Evolutionary conservation across 1,140 invertebrate species (phyloP).

Genomic region (Hydropsyche tenuis): DNA sequence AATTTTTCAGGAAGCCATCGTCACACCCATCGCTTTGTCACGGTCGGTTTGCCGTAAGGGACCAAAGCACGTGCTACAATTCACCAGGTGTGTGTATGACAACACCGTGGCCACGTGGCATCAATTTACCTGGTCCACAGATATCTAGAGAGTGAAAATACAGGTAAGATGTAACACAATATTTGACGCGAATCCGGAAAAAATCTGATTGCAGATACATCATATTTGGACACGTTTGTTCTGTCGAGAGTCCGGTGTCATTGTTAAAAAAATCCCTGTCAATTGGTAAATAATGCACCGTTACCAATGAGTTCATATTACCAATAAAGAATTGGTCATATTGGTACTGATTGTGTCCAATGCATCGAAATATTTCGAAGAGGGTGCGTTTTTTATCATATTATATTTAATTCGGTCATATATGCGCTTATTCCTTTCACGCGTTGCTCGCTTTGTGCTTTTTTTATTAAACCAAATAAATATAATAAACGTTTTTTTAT

Average conservation of each 20-base stretch:
- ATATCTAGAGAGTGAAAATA: background rate
- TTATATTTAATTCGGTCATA: no score
- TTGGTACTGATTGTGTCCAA: conserved; percentile 38
- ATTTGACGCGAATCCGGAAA: no score
- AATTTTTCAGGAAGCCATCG: conserved; percentile 16
- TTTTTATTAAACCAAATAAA: no score
- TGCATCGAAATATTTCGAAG: background rate
- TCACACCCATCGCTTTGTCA: conserved; percentile 17
- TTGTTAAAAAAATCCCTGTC: conserved; percentile 38
- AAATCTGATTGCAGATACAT: no score
- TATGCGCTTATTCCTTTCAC: no score
- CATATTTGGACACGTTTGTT: conserved; percentile 47
- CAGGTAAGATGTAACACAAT: no score
- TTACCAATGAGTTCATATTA: conserved; percentile 48
- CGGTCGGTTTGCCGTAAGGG: conserved; percentile 3
- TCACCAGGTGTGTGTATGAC: conserved; percentile 3
- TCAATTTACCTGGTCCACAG: conserved; percentile 15
- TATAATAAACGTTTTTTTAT: no score
- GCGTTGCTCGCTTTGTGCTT: no score
- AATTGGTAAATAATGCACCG: conserved; percentile 50
- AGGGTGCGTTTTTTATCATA: conserved; percentile 8
- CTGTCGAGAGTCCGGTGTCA: no score
- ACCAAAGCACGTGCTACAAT: background rate
- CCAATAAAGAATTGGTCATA: conserved; percentile 42
- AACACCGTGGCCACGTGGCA: conserved; percentile 23